Conservation (phyloP, 2,888 invertebrate genomes). For the Brachypalpus laphriformis region DNA sequence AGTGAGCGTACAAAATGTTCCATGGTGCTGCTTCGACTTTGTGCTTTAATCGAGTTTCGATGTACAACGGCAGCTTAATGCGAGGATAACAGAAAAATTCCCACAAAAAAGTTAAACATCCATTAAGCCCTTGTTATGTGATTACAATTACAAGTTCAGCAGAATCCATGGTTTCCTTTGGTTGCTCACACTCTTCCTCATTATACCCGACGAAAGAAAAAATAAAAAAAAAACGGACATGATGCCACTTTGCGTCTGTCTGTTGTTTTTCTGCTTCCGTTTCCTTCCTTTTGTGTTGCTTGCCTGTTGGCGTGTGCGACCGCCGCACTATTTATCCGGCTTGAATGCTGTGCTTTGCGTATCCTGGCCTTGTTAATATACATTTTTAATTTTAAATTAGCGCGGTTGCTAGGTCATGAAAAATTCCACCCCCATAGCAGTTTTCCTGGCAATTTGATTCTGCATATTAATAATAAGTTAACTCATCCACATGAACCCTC, state of each 20-base stretch:
- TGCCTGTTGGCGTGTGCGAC: slow-evolving; percentile 31
- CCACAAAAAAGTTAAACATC: slow-evolving; percentile 59
- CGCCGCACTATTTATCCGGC: slow-evolving; percentile 42
- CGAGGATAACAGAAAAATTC: slow-evolving; percentile 11
- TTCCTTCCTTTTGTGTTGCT: slow-evolving; percentile 1
- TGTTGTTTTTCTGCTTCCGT: neutral
- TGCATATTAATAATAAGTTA: slow-evolving; percentile 68
- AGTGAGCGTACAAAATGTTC: slow-evolving; percentile 12
- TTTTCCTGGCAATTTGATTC: slow-evolving; percentile 68
- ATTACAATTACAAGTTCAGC: slow-evolving; percentile 67
- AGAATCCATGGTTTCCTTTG: slow-evolving; percentile 22
- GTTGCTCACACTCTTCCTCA: neutral
- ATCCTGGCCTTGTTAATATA: slow-evolving; percentile 63
- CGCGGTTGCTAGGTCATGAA: slow-evolving; percentile 52
- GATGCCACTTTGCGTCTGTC: slow-evolving; percentile 45
- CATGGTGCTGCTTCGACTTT: slow-evolving; percentile 12
- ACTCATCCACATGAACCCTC: slow-evolving; percentile 58
- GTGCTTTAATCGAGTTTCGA: slow-evolving; percentile 37
- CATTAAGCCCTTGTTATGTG: slow-evolving; percentile 70
- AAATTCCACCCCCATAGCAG: slow-evolving; percentile 20
- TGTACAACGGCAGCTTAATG: slow-evolving; percentile 35
- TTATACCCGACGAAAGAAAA: neutral
- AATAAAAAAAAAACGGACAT: slow-evolving; percentile 3
- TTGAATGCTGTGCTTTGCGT: slow-evolving; percentile 17
- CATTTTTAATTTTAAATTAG: slow-evolving; percentile 73